Percentiles rank a stretch among this genome's conserved stretches.
These are phyloP conservation scores for Eulithis prunata DNA, from an alignment of 2,888 invertebrate species.

Conservation along the genomic window DNA sequence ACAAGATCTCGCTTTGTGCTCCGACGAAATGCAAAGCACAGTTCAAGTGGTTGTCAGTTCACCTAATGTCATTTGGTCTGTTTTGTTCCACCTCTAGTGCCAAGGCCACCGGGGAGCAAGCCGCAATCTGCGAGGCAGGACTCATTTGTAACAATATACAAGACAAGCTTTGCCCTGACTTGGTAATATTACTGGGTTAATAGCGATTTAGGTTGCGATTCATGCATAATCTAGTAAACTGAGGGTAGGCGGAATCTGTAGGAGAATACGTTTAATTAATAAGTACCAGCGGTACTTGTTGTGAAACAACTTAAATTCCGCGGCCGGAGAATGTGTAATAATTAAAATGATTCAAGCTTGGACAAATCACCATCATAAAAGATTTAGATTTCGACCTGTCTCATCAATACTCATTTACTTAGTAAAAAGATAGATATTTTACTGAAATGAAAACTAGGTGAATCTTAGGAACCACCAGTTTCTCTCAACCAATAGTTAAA, in stretches of 20 bases:
- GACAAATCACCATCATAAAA: too few species aligned
- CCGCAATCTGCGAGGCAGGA: conserved; percentile 34
- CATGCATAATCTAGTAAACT: conserved; percentile 28
- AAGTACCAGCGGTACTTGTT: conserved; percentile 13
- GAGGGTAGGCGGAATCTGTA: conserved; percentile 10
- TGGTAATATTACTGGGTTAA: conserved; percentile 30
- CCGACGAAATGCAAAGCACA: not conserved
- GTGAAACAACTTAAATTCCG: conserved; percentile 1
- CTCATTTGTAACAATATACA: conserved; percentile 43
- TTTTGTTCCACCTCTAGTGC: conserved; percentile 8
- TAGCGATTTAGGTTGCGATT: conserved; percentile 33
- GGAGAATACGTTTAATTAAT: conserved; percentile 26
- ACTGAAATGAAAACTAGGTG: too few species aligned
- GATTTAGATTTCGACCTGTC: too few species aligned
- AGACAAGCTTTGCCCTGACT: conserved; percentile 40
- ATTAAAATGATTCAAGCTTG: not conserved
- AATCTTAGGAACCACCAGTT: too few species aligned
- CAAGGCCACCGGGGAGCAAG: conserved; percentile 13
- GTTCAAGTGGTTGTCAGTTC: not conserved
- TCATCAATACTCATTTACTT: too few species aligned
- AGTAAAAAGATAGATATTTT: too few species aligned
- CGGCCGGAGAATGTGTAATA: conserved; percentile 1
- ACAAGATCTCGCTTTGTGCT: too few species aligned
- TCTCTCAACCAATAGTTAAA: too few species aligned
- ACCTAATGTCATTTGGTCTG: conserved; percentile 1